phyloP scores from a whole-genome alignment of 2,113 vertebrate species.

The Lipotes vexillifer region DNA sequence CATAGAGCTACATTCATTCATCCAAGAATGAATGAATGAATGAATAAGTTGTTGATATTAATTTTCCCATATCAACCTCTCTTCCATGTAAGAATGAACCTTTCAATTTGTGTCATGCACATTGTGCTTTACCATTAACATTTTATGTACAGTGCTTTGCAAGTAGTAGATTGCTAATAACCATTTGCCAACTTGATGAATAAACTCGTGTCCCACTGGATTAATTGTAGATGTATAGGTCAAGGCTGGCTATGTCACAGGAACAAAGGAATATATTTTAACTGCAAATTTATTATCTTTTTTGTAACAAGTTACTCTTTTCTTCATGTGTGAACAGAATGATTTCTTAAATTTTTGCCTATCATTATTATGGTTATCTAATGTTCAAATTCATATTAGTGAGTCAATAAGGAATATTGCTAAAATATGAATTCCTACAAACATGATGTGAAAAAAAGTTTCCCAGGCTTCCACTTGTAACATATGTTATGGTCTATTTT shows the following conservation, averaged over 20 bases:
- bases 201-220: not conserved
- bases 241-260: not conserved
- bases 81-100: not conserved
- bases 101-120: not conserved
- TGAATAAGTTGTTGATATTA: not conserved
- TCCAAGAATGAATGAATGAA: not conserved
- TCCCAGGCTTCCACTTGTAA: not conserved
- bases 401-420: not conserved
- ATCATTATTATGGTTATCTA: not conserved
- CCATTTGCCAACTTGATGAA: not conserved
- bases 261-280: not conserved
- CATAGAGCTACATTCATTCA: not conserved
- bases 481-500: constrained; percentile 55
- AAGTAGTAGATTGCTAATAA: not conserved
- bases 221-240: constrained; percentile 5
- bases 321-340: not conserved
- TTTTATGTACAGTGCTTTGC: not conserved
- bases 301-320: not conserved
- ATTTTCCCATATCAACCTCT: not conserved
- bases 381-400: not conserved
- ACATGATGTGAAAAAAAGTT: not conserved
- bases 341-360: not conserved
- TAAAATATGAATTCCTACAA: not conserved
- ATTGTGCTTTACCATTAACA: not conserved
- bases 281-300: not conserved